A percentile compares a stretch with the other conserved stretches of the same genome.
Evolutionary conservation across 2,888 invertebrate species (phyloP).

Genomic region (Xestia rhomboidea): DNA sequence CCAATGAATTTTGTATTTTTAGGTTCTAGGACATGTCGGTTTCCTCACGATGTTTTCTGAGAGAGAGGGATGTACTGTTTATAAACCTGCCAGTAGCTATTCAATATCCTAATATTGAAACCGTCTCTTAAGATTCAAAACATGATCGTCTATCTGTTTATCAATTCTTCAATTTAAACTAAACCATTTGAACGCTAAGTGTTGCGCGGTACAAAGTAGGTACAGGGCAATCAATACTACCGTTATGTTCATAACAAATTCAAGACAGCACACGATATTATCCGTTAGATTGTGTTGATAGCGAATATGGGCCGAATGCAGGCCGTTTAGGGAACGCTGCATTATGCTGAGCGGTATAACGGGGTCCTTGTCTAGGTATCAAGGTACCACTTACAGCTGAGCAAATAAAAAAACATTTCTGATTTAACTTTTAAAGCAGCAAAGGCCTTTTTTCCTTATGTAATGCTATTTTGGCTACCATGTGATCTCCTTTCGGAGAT

Average conservation of each 20-base stretch:
- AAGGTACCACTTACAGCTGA: slow-evolving; percentile 5
- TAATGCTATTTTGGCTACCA: neutral
- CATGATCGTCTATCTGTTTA: neutral
- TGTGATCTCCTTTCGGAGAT: neutral
- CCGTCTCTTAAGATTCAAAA: neutral
- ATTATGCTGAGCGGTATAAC: slow-evolving; percentile 50
- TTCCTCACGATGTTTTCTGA: neutral
- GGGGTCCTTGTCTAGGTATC: slow-evolving; percentile 8
- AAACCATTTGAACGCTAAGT: slow-evolving; percentile 18
- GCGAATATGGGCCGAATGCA: slow-evolving; percentile 48
- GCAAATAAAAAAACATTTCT: neutral
- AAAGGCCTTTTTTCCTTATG: no score
- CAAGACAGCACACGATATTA: slow-evolving; percentile 57
- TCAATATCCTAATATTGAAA: neutral
- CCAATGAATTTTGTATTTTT: neutral
- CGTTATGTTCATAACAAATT: slow-evolving; percentile 73
- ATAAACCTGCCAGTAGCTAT: neutral
- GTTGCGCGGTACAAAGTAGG: slow-evolving; percentile 61
- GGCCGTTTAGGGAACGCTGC: slow-evolving; percentile 44
- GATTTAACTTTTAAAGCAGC: neutral
- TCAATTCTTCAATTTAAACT: slow-evolving; percentile 4
- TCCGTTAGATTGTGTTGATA: slow-evolving; percentile 64
- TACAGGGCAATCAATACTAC: slow-evolving; percentile 70
- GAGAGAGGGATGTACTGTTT: neutral
- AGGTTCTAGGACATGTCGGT: neutral